phyloP scores from a whole-genome alignment of 2,113 vertebrate genomes.

The Pimephales promelas region DNA sequence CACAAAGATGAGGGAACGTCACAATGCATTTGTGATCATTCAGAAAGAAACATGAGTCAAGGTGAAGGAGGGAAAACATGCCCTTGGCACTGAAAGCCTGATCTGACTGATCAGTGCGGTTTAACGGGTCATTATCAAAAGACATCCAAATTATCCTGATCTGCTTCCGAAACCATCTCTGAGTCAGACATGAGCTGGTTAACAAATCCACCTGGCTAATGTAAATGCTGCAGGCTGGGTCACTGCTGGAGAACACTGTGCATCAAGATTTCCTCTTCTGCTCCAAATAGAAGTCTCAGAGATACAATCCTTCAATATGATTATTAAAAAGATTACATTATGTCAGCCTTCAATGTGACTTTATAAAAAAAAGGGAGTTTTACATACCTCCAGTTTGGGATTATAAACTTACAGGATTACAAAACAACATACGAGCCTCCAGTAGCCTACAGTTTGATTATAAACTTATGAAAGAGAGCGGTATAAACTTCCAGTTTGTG shows the following conservation, averaged over 20 bases:
- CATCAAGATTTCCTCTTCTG: neutral
- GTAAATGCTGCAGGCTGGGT: constrained; percentile 1
- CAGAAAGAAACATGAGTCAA: constrained; percentile 17
- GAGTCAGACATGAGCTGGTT: neutral
- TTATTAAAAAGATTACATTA: neutral
- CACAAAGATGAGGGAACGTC: constrained; percentile 46
- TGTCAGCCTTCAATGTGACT: no score
- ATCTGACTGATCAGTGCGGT: constrained; percentile 25
- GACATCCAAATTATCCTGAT: neutral
- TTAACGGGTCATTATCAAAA: constrained; percentile 21
- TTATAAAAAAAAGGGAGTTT: neutral
- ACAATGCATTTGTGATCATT: constrained; percentile 11
- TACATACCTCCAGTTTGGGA: neutral
- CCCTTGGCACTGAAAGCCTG: constrained; percentile 29
- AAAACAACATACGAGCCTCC: neutral
- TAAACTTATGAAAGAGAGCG: neutral
- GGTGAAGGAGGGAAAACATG: constrained; percentile 35
- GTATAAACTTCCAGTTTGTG: neutral
- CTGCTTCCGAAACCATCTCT: neutral
- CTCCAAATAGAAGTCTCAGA: neutral
- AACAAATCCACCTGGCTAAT: neutral
- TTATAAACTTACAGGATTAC: neutral
- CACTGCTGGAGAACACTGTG: neutral
- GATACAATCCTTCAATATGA: neutral
- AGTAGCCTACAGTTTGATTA: neutral